These are phyloP conservation scores for Diorhabda carinulata DNA, from an alignment of 1,140 invertebrate genomes.

Conservation along the genomic window DNA sequence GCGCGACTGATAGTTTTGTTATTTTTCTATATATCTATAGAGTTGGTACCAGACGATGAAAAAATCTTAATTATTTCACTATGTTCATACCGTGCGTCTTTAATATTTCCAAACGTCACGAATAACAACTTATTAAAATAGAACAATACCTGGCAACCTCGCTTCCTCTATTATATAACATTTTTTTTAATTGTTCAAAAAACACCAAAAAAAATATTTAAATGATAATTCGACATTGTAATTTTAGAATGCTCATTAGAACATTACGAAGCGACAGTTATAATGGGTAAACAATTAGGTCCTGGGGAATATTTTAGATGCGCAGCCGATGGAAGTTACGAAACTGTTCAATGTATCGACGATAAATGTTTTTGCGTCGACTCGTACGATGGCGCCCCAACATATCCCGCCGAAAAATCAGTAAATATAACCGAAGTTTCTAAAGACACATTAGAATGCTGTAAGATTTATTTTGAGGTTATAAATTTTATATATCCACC, in stretches of 20 bases:
- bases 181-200: conserved; percentile 9
- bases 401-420: conserved; percentile 32
- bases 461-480: conserved; percentile 46
- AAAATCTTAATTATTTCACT: no score
- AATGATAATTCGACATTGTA: conserved; percentile 14
- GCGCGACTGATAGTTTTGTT: no score
- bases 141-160: background rate
- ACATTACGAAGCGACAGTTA: conserved; percentile 39
- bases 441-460: conserved; percentile 50
- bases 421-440: conserved; percentile 47
- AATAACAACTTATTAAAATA: no score
- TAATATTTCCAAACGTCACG: no score
- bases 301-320: conserved; percentile 48
- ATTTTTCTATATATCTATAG: no score
- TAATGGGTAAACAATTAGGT: conserved; percentile 34
- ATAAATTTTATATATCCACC: background rate
- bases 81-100: no score
- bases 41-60: no score
- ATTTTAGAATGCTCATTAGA: conserved; percentile 51
- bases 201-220: conserved; percentile 14
- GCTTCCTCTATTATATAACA: background rate
- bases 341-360: conserved; percentile 55
- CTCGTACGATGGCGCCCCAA: conserved; percentile 47
- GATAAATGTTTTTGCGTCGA: conserved; percentile 56
- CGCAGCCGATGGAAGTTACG: conserved; percentile 53